These are phyloP conservation scores for Actinostola sp. DNA, from an alignment of 92 coral and sea anemone genomes.

Conservation along the genomic window DNA sequence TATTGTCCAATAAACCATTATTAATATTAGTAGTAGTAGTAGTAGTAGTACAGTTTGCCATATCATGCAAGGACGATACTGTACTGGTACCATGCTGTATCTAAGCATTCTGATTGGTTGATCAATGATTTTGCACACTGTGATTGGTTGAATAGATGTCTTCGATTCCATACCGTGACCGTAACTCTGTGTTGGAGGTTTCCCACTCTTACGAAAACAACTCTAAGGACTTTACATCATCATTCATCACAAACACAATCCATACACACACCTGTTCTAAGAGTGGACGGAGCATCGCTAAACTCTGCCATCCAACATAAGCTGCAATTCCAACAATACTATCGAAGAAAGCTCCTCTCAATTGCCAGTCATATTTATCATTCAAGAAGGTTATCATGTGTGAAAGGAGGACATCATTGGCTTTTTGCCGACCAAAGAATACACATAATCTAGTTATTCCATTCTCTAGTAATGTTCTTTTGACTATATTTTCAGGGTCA, in stretches of 20 bases:
- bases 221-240: too few relatives aligned
- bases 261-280: constrained; percentile 76
- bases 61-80: too few relatives aligned
- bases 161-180: too few relatives aligned
- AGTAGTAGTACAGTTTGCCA: too few relatives aligned
- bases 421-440: constrained; percentile 98
- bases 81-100: too few relatives aligned
- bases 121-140: too few relatives aligned
- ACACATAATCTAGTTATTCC: constrained; percentile 96
- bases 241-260: neutral
- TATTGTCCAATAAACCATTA: too few relatives aligned
- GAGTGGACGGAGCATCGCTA: constrained; percentile 93
- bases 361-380: constrained; percentile 97
- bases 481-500: constrained; percentile 94
- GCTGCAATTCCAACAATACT: constrained; percentile 98
- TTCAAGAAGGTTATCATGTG: constrained; percentile 97
- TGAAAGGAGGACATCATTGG: constrained; percentile 89
- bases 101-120: too few relatives aligned
- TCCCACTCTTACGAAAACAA: too few relatives aligned
- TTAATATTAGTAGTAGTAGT: too few relatives aligned
- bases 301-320: constrained; percentile 98
- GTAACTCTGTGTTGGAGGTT: too few relatives aligned
- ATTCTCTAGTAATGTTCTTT: constrained; percentile 91
- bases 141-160: too few relatives aligned
- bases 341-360: constrained; percentile 95